Base-by-base conservation (phyloP, 2,113 vertebrate species). In the Cinclus cinclus region DNA sequence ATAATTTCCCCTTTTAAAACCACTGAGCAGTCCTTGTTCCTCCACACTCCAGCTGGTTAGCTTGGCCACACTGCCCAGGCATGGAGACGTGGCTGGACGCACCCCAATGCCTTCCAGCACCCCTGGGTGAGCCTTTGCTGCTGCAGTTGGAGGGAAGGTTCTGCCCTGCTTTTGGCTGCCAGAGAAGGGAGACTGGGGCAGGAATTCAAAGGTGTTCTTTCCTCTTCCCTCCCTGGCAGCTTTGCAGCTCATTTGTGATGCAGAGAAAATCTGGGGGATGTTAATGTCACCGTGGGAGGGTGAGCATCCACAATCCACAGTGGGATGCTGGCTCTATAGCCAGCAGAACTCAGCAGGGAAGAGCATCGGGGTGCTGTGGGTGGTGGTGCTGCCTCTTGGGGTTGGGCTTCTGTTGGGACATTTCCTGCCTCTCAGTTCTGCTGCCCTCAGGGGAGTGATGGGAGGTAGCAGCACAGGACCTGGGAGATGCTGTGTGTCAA, bases 1-100 rank as follows among this genome's bases (percentile, higher is more conserved):
- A 90, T 55, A 41, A 90, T 78, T 95, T 95, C 86, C 83, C 89
- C 30, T 86, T 92, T 93, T 76, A 83, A 95, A 96, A 87, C 78
- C 85, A 79, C 85, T 65, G 85, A 95, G 76, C 37, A 73, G 87
- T 25, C 79, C 75, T 94, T 92, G 85, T 90, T 94, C 65, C 63
- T 92, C 68, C 46, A 24, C 7, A 2, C 41, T 83, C 41, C 82
- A 80, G 59, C 67, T 87, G 90, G 70, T 79, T 68, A 28, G 44
- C 58, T 68, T 68, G 75, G 82, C 63, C 0, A 0, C 13, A 17
- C 79, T 4, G 9, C 33, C 56, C 0, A 0, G 52, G 56, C 58
- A 44, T 1, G 33, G 76, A 88, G 55, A 90, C 0, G 0, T 70
- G 83, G 64, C 83, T 4, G 0, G 15, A 67, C 63, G 56, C 22